A percentile compares a stretch with the other conserved stretches of the same genome.
phyloP scores from a whole-genome alignment of 2,113 vertebrate genomes.

The Hiodon alosoides region DNA sequence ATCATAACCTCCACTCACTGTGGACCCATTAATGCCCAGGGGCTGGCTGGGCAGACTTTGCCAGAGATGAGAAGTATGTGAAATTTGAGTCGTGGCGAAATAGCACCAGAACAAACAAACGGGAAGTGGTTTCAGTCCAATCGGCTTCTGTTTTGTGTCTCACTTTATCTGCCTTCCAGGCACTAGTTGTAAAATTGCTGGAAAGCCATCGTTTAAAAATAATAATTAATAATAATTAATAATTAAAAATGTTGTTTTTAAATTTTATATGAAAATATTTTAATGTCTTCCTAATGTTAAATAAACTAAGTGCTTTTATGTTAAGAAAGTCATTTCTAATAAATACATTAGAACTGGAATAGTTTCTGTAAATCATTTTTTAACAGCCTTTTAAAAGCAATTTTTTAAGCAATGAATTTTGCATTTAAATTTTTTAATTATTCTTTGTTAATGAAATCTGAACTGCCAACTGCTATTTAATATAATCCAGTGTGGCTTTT shows the following conservation, averaged over 20 bases:
- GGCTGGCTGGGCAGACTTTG: neutral
- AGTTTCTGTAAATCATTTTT: slow-evolving; percentile 67
- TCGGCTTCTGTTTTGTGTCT: slow-evolving; percentile 66
- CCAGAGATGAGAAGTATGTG: neutral
- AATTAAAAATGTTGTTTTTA: slow-evolving; percentile 38
- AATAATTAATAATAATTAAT: slow-evolving; percentile 59
- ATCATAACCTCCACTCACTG: neutral
- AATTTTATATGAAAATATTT: slow-evolving; percentile 64
- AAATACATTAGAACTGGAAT: slow-evolving; percentile 88
- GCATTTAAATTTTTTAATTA: slow-evolving; percentile 45
- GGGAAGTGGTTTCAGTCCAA: slow-evolving; percentile 79
- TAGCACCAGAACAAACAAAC: too few relatives aligned
- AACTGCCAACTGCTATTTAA: slow-evolving; percentile 68
- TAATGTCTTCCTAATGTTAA: slow-evolving; percentile 75
- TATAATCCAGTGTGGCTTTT: slow-evolving; percentile 55
- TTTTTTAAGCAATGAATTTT: slow-evolving; percentile 51
- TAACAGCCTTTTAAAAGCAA: slow-evolving; percentile 3
- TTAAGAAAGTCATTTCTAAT: slow-evolving; percentile 88
- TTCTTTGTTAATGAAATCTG: slow-evolving; percentile 54
- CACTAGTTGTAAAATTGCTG: slow-evolving; percentile 89
- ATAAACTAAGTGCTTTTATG: slow-evolving; percentile 76
- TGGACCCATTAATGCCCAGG: neutral
- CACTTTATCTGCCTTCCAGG: slow-evolving; percentile 80
- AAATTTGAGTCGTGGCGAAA: neutral
- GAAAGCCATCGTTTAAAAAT: slow-evolving; percentile 62